Conservation (phyloP, 2,888 invertebrate genomes). For the Xanthia icteritia region DNA sequence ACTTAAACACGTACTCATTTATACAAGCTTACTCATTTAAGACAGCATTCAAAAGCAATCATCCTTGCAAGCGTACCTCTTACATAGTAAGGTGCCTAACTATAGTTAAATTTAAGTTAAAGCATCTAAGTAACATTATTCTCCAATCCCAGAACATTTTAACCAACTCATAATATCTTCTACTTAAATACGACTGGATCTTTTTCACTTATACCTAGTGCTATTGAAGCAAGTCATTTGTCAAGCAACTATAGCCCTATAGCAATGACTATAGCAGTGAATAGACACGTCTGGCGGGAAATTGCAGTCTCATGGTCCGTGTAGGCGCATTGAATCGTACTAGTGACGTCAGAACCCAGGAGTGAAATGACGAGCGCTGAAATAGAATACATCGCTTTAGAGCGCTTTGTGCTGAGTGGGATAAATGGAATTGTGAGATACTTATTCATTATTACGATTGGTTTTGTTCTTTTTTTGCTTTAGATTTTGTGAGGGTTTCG, state of each 20-base stretch:
- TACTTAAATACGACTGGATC: conserved; percentile 20
- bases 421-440: conserved; percentile 3
- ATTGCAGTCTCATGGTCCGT: conserved; percentile 73
- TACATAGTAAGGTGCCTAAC: not conserved
- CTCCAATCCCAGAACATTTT: not conserved
- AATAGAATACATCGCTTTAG: conserved; percentile 48
- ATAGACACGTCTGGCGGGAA: conserved; percentile 72
- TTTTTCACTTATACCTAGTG: conserved; percentile 28
- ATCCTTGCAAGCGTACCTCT: not conserved
- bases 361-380: conserved; percentile 50
- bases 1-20: not conserved
- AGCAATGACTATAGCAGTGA: conserved; percentile 53
- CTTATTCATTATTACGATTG: not conserved
- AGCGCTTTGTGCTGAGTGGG: conserved; percentile 18
- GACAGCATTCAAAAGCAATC: not conserved
- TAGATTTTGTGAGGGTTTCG: not conserved
- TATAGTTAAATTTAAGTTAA: not conserved
- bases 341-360: conserved; percentile 52
- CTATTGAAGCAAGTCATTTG: conserved; percentile 58
- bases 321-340: conserved; percentile 69
- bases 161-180: conserved; percentile 6
- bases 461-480: not conserved
- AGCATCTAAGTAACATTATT: not conserved
- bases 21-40: not conserved
- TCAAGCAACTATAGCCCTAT: conserved; percentile 31